A percentile compares a stretch with the other conserved stretches of the same genome.
These are phyloP conservation scores for Tragelaphus scriptus DNA, from an alignment of 2,113 vertebrate species.

Conservation along the genomic window DNA sequence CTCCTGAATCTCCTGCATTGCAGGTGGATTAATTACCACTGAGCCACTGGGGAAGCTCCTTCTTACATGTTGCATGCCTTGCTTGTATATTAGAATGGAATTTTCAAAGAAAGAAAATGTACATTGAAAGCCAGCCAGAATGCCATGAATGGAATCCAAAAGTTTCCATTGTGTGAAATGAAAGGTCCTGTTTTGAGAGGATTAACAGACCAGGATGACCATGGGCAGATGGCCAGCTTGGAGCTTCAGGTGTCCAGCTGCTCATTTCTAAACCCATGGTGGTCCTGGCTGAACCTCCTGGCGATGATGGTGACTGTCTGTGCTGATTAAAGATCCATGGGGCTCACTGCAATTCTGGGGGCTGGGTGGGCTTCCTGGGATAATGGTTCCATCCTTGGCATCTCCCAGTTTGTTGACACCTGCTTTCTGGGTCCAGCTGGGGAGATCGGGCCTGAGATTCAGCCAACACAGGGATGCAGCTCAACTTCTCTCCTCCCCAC, in stretches of 20 bases:
- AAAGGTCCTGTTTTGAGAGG: not conserved
- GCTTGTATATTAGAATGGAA: not conserved
- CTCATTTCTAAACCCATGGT: not conserved
- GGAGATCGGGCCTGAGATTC: not conserved
- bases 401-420: not conserved
- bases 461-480: not conserved
- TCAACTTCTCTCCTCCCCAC: not conserved
- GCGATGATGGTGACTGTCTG: not conserved
- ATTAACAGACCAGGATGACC: not conserved
- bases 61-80: not conserved
- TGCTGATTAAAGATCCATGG: not conserved
- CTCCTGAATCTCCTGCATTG: not conserved
- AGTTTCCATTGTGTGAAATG: not conserved
- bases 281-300: not conserved
- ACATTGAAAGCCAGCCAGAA: not conserved
- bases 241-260: not conserved
- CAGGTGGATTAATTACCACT: not conserved
- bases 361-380: not conserved
- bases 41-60: not conserved
- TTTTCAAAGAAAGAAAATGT: conserved; percentile 1
- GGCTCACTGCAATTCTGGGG: not conserved
- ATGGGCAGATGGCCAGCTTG: not conserved
- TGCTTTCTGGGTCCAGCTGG: not conserved
- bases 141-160: not conserved
- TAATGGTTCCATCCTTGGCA: not conserved